Base-by-base conservation (phyloP, 2,113 vertebrate species). In the Ailuropoda melanoleuca region DNA sequence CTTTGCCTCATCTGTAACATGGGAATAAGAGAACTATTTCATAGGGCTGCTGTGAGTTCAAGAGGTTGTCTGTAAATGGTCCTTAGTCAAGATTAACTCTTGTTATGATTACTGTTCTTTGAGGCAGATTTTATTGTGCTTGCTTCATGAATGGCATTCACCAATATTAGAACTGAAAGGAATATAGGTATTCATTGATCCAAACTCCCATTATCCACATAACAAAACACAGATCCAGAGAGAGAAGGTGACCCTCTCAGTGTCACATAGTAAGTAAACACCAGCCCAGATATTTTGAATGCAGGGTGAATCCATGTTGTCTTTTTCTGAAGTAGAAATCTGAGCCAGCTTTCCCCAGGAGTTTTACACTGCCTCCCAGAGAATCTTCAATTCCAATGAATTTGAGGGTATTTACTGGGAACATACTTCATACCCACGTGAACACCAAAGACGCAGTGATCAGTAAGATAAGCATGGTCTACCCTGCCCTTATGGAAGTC, bases 81-180 rank as follows among this genome's bases (percentile, higher is more conserved):
- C 8, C 84, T 26, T 2, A 4, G 34, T 53, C 31, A 2, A 0
- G 1, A 8, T 9, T 13, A 43, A 46, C 55, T 2, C 0, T 17
- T 34, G 5, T 4, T 4, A 29, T 1, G 53, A 34, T 26, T 0
- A 8, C 60, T 34, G 46, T 4, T n/a, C 60, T 23, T 13, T 4
- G 75, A 77, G 58, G 74, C 17, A 34, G 62, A 55, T 6, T 56
- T 77, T 18, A 9, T 39, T n/a, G 7, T 5, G 34, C 37, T 53
- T n/a, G 31, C 86, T 48, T n/a, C 8, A 13, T 58, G 46, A 87
- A 50, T 48, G 17, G 66, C 56, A 72, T 46, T 83, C 50, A 60
- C 17, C 37, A n/a, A 19, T 19, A 12, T 31, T 48, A 31, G 21
- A 86, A n/a, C 64, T 82, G 55, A 37, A 86, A 62, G n/a, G 14